Evolutionary conservation across 2,113 vertebrate species (phyloP).

Genomic region (Pedetes capensis): DNA sequence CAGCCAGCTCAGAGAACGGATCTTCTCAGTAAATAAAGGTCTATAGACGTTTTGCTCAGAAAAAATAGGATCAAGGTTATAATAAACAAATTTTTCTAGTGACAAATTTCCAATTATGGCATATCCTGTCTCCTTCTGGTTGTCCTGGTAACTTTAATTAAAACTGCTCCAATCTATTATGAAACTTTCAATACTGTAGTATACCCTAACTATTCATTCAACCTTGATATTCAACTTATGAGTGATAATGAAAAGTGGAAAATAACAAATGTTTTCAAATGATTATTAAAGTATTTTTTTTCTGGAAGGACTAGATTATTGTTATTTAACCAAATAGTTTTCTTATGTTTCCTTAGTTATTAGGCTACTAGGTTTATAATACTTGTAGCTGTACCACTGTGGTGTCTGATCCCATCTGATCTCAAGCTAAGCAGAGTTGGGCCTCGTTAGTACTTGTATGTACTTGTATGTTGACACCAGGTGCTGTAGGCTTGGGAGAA

Average conservation of each 20-base stretch:
- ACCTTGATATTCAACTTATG: slow-evolving; percentile 10
- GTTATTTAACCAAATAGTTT: not conserved
- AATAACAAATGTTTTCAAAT: not conserved
- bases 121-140: slow-evolving; percentile 41
- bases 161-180: slow-evolving; percentile 13
- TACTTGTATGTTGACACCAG: no score
- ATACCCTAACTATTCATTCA: slow-evolving; percentile 15
- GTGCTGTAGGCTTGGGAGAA: no score
- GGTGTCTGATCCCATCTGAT: no score
- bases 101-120: slow-evolving; percentile 51
- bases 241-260: not conserved
- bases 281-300: not conserved
- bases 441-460: no score
- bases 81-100: slow-evolving; percentile 68
- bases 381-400: no score
- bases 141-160: slow-evolving; percentile 66
- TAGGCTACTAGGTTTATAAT: not conserved
- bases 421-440: no score
- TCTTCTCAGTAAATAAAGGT: slow-evolving; percentile 28
- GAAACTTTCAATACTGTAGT: slow-evolving; percentile 42
- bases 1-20: not conserved
- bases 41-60: slow-evolving; percentile 31
- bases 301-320: not conserved
- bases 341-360: not conserved
- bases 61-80: slow-evolving; percentile 59